phyloP scores from a whole-genome alignment of 2,888 invertebrate genomes.

The Agrilus biguttatus region DNA sequence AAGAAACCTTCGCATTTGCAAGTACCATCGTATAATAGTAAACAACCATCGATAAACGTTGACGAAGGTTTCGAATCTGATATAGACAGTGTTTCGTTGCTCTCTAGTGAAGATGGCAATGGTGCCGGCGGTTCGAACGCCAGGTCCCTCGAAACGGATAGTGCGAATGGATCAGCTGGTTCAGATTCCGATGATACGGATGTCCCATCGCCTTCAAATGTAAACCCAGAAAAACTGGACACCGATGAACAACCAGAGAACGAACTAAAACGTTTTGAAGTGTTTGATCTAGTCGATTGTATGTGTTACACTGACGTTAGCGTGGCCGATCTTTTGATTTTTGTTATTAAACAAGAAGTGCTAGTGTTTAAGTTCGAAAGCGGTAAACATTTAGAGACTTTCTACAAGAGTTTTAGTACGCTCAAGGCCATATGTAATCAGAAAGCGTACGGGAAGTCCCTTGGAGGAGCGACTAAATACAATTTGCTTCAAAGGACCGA shows the following conservation, averaged over 20 bases:
- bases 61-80: slow-evolving; percentile 38
- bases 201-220: slow-evolving; percentile 4
- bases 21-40: not conserved
- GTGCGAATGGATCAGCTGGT: slow-evolving; percentile 29
- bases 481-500: slow-evolving; percentile 35
- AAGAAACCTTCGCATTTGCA: slow-evolving; percentile 6
- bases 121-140: slow-evolving; percentile 12
- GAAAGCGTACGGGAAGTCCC: slow-evolving; percentile 19
- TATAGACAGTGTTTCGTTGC: slow-evolving; percentile 28
- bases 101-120: slow-evolving; percentile 29
- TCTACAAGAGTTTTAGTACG: slow-evolving; percentile 28
- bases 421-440: slow-evolving; percentile 29
- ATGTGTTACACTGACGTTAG: slow-evolving; percentile 31
- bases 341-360: slow-evolving; percentile 27
- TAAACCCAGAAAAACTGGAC: slow-evolving; percentile 1
- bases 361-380: slow-evolving; percentile 28
- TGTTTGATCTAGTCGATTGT: slow-evolving; percentile 28
- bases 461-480: slow-evolving; percentile 17
- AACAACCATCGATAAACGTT: not conserved
- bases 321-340: slow-evolving; percentile 27
- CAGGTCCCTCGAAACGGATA: slow-evolving; percentile 27
- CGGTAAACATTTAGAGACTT: slow-evolving; percentile 19
- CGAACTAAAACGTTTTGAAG: slow-evolving; percentile 13
- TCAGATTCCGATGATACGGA: slow-evolving; percentile 27
- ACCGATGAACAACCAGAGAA: slow-evolving; percentile 4